Evolutionary conservation across 2,888 invertebrate species (phyloP).

Genomic region (Scelioninae gen. 1): DNA sequence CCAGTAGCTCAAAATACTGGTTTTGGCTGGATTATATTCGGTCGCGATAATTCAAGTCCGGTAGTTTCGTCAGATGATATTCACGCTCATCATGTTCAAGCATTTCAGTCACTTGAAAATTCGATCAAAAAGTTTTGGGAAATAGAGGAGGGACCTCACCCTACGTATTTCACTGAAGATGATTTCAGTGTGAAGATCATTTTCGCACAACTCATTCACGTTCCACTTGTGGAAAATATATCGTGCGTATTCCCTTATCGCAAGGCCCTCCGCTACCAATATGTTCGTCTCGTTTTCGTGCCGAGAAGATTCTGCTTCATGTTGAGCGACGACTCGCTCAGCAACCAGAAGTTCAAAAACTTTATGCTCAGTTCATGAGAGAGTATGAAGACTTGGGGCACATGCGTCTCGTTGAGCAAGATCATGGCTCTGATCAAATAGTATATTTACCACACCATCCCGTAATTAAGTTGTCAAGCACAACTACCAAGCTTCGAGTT

Average conservation of each 20-base stretch:
- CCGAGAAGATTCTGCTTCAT: neutral
- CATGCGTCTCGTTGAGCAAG: neutral
- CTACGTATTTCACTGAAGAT: neutral
- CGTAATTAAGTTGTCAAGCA: neutral
- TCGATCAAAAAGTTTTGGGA: neutral
- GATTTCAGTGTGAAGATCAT: neutral
- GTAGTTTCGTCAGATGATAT: neutral
- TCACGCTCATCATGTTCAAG: neutral
- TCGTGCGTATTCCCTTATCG: neutral
- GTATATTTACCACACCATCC: constrained; percentile 9
- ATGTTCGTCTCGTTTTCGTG: neutral
- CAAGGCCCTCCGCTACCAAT: neutral
- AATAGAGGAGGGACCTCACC: neutral
- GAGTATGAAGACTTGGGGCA: neutral
- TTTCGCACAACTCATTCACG: neutral
- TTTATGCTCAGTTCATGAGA: neutral
- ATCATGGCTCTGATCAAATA: neutral
- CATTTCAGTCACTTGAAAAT: neutral
- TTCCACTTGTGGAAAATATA: neutral
- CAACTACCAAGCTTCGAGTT: constrained; percentile 14
- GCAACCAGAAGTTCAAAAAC: neutral
- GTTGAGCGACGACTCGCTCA: neutral
- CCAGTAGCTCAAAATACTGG: neutral
- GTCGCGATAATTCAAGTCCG: neutral
- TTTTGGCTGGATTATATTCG: neutral